These are phyloP conservation scores for Pelmatolapia mariae DNA, from an alignment of 2,113 vertebrate genomes.

Conservation along the genomic window DNA sequence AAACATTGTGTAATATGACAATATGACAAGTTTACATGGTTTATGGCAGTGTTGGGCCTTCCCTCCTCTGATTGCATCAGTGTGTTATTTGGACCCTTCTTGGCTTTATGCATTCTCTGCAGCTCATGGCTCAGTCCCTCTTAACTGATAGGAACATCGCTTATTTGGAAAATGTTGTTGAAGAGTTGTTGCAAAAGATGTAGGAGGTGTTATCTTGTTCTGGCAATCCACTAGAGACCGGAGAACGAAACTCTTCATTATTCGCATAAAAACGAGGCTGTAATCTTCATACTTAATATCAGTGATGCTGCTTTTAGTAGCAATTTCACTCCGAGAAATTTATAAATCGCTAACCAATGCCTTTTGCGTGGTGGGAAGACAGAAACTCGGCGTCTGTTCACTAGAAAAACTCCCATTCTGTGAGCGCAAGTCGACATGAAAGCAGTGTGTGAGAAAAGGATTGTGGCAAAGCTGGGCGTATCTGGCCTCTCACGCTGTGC, in stretches of 20 bases:
- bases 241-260: constrained; percentile 34
- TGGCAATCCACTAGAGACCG: constrained; percentile 16
- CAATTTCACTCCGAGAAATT: background rate
- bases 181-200: constrained; percentile 9
- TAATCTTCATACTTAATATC: constrained; percentile 20
- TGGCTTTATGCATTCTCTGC: background rate
- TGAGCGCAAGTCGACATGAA: constrained; percentile 4
- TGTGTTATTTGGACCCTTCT: background rate
- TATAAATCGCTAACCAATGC: background rate
- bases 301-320: background rate
- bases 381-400: background rate
- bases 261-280: background rate
- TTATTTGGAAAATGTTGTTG: constrained; percentile 21
- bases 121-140: background rate
- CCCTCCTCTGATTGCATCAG: background rate
- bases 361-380: background rate
- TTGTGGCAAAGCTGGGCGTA: constrained; percentile 20
- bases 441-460: constrained; percentile 28
- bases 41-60: background rate
- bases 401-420: background rate
- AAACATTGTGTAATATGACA: constrained; percentile 7
- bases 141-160: background rate
- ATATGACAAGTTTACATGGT: background rate
- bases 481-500: constrained; percentile 34
- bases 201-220: constrained; percentile 49